Evolutionary conservation across 2,797 vertebrate genomes (phyloP).

Genomic region (Nothura maculosa): DNA sequence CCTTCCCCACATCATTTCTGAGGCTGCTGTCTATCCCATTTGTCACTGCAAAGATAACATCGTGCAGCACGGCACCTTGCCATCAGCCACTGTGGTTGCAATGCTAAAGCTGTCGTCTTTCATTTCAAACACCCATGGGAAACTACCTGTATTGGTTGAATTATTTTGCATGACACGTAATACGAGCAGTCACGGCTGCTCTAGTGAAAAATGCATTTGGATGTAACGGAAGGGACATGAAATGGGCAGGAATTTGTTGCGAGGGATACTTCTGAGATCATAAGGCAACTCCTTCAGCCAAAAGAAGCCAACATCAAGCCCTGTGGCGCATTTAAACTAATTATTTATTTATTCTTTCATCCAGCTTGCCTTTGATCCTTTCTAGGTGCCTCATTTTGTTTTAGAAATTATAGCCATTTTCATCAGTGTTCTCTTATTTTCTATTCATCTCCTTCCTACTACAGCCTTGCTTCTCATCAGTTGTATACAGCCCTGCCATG

Average conservation of each 20-base stretch:
- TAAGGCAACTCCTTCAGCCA: neutral
- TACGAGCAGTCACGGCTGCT: fast-evolving
- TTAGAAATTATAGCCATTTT: neutral
- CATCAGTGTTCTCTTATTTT: neutral
- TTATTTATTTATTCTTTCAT: neutral
- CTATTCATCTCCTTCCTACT: neutral
- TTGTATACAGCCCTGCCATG: neutral
- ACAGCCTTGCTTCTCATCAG: neutral
- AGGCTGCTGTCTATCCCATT: neutral
- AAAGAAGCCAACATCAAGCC: neutral
- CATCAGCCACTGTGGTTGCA: neutral
- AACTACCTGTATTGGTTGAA: neutral
- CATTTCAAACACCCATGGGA: neutral
- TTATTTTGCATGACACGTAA: fast-evolving
- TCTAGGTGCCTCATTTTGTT: neutral
- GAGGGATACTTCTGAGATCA: neutral
- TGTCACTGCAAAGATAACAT: neutral
- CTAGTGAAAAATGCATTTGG: neutral
- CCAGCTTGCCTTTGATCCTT: neutral
- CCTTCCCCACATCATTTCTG: neutral
- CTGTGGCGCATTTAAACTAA: neutral
- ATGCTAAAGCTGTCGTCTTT: fast-evolving
- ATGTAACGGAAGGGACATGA: neutral
- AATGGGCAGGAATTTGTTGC: neutral
- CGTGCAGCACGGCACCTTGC: fast-evolving